Evolutionary conservation across 2,113 vertebrate species (phyloP).

Genomic region (Holacanthus passer): DNA sequence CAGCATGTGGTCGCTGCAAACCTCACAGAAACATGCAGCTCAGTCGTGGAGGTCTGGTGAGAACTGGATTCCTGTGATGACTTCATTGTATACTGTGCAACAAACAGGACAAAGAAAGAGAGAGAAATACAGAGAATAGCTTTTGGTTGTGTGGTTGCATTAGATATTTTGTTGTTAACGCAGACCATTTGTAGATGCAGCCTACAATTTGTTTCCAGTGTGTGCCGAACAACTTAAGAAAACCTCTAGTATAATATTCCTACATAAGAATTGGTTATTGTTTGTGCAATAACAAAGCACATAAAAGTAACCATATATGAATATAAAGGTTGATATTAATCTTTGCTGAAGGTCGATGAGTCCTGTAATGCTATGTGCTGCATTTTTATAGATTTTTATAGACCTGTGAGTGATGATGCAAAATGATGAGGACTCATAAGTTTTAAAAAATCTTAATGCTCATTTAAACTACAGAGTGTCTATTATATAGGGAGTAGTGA

Average conservation of each 20-base stretch:
- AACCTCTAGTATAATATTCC: background rate
- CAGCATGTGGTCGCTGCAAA: background rate
- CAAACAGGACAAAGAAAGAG: slow-evolving; percentile 1
- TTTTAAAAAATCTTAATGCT: background rate
- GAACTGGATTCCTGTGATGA: slow-evolving; percentile 27
- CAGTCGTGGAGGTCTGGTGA: background rate
- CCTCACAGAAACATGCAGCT: background rate
- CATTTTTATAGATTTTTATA: background rate
- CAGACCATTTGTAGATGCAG: slow-evolving; percentile 24
- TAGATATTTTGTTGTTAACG: slow-evolving; percentile 11
- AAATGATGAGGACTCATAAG: background rate
- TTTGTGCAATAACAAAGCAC: background rate
- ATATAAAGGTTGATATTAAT: background rate
- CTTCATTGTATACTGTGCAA: background rate
- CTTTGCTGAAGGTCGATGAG: background rate
- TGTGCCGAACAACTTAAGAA: background rate
- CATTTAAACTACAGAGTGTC: background rate
- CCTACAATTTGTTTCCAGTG: background rate
- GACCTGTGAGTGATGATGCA: background rate
- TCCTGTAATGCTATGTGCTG: background rate
- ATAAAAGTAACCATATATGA: background rate
- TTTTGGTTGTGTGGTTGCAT: slow-evolving; percentile 12
- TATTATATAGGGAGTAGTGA: background rate
- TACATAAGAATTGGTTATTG: background rate
- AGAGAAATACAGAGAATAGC: slow-evolving; percentile 32